Percentiles rank a stretch among this genome's conserved stretches.
phyloP scores from a whole-genome alignment of 2,797 vertebrate genomes.

The Rhabdophis nuchalis region DNA sequence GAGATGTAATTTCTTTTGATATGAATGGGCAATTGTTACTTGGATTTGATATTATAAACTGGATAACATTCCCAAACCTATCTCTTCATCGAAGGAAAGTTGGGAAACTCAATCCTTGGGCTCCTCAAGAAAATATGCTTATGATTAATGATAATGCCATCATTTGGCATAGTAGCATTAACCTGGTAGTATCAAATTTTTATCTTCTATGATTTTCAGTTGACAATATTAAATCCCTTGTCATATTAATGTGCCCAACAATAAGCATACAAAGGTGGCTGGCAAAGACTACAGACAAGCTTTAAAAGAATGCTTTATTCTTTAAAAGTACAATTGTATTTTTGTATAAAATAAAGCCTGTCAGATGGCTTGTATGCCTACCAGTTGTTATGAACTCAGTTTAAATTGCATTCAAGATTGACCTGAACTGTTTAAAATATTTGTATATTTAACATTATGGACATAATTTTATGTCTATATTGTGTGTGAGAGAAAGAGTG shows the following conservation, averaged over 20 bases:
- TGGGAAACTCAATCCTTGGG: not conserved
- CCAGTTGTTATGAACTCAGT: not conserved
- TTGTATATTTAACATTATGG: no score
- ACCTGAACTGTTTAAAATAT: no score
- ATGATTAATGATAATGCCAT: not conserved
- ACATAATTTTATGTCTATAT: no score
- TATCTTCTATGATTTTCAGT: not conserved
- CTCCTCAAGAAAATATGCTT: not conserved
- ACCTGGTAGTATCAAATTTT: not conserved
- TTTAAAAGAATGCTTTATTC: not conserved
- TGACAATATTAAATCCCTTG: not conserved
- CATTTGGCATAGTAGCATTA: not conserved
- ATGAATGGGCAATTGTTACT: not conserved
- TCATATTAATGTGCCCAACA: not conserved
- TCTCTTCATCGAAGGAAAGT: not conserved
- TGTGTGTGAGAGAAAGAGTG: not conserved
- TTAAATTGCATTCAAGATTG: not conserved
- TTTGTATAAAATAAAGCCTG: not conserved
- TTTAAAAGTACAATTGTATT: not conserved
- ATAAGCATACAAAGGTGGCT: not conserved
- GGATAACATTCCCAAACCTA: not conserved
- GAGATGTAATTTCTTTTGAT: not conserved
- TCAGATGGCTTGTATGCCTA: not conserved
- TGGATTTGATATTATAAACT: slow-evolving; percentile 11
- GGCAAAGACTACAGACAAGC: not conserved